Evolutionary conservation across 2,888 invertebrate genomes (phyloP).

Genomic region (Parthenolecanium corni): DNA sequence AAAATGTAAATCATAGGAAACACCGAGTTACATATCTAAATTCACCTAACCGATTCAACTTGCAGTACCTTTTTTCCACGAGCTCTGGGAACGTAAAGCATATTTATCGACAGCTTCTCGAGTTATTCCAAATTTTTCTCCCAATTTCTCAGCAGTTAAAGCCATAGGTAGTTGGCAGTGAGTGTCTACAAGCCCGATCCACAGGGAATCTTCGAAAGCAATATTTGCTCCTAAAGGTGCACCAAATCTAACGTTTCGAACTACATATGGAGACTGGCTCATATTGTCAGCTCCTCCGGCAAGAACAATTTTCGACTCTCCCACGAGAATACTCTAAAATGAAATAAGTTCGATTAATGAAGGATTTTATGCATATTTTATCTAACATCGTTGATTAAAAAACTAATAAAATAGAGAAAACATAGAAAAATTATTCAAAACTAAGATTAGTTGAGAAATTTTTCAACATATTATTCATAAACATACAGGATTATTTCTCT

Average conservation of each 20-base stretch:
- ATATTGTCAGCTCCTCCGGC: constrained; percentile 93
- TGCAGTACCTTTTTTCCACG: constrained; percentile 66
- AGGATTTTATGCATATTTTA: no score
- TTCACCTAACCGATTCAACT: background rate
- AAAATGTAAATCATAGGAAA: no score
- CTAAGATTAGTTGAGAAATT: no score
- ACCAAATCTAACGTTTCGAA: constrained; percentile 78
- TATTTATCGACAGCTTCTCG: constrained; percentile 75
- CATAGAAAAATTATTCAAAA: no score
- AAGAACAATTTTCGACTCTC: constrained; percentile 71
- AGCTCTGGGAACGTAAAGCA: constrained; percentile 69
- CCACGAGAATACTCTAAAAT: constrained; percentile 68
- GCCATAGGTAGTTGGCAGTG: constrained; percentile 92
- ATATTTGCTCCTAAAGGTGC: constrained; percentile 65
- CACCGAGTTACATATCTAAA: no score
- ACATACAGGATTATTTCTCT: no score
- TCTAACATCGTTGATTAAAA: no score
- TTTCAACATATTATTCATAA: no score
- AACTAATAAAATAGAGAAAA: no score
- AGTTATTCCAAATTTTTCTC: constrained; percentile 67
- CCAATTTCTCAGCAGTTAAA: constrained; percentile 86
- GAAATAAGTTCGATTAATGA: no score
- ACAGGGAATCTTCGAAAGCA: constrained; percentile 76
- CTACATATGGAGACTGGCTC: constrained; percentile 81
- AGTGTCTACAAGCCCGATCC: constrained; percentile 77